Conservation (phyloP, 2,113 vertebrate genomes). For the Ivindomyrus marchei region DNA sequence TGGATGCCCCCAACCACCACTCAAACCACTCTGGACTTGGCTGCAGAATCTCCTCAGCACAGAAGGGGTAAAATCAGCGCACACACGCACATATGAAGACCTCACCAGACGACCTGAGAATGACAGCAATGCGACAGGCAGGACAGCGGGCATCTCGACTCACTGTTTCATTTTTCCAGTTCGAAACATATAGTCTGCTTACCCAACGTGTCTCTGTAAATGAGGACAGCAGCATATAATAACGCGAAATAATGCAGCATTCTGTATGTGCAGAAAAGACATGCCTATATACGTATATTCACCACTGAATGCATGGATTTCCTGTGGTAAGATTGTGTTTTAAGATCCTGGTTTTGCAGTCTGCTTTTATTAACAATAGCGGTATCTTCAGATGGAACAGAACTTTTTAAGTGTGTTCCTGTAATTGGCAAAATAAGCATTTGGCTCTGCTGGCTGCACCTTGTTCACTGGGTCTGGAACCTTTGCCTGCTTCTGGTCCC, state of each 20-base stretch:
- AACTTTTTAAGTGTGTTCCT: background rate
- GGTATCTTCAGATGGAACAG: background rate
- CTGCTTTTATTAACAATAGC: background rate
- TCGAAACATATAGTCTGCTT: background rate
- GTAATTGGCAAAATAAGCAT: background rate
- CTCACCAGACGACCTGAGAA: background rate
- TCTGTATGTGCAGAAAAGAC: background rate
- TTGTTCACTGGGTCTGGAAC: background rate
- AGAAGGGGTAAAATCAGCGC: background rate
- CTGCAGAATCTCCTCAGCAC: background rate
- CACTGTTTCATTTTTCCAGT: too few species aligned
- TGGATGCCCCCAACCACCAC: slow-evolving; percentile 31
- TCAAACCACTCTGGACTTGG: slow-evolving; percentile 29
- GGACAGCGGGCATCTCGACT: background rate
- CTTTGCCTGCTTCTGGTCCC: background rate
- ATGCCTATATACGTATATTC: background rate
- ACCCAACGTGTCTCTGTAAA: background rate
- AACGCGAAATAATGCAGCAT: background rate
- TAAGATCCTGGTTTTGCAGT: background rate
- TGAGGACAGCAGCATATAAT: background rate
- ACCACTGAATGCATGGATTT: background rate
- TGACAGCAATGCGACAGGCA: background rate
- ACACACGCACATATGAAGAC: background rate
- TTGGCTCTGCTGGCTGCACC: background rate
- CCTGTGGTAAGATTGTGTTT: background rate